Conservation (phyloP, 2,888 invertebrate species). For the Pandemis cinnamomeana region DNA sequence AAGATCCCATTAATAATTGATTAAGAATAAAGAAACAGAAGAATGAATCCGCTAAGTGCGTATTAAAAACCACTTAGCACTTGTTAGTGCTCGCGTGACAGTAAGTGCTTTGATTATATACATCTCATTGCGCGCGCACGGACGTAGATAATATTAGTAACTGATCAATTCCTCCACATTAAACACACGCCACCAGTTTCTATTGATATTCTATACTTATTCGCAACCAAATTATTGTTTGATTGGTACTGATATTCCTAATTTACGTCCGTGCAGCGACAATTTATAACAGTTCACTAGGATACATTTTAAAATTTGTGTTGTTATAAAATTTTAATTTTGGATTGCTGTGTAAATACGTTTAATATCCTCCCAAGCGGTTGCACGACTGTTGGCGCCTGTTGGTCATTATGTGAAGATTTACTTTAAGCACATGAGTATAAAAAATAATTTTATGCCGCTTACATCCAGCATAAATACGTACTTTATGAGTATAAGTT, state of each 20-base stretch:
- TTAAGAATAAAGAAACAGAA: not conserved
- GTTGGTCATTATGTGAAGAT: no score
- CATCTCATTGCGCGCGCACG: conserved; percentile 2
- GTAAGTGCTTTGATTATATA: not conserved
- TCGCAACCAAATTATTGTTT: conserved; percentile 1
- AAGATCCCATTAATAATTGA: not conserved
- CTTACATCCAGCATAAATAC: no score
- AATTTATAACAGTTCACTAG: no score
- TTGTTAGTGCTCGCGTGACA: not conserved
- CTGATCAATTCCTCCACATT: not conserved
- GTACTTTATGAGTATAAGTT: no score
- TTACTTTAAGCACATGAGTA: no score
- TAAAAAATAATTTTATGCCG: no score
- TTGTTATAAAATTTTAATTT: no score
- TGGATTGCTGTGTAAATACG: no score
- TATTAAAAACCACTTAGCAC: not conserved
- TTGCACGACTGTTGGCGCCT: no score
- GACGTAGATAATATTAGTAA: not conserved
- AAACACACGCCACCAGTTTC: conserved; percentile 7
- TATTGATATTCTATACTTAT: conserved; percentile 20
- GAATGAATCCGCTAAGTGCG: not conserved
- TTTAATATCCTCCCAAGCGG: no score
- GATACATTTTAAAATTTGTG: no score
- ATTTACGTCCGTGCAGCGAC: not conserved
- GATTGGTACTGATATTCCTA: not conserved